Conservation (phyloP, 2,888 invertebrate species). For the Ichneumoninae sp. region DNA sequence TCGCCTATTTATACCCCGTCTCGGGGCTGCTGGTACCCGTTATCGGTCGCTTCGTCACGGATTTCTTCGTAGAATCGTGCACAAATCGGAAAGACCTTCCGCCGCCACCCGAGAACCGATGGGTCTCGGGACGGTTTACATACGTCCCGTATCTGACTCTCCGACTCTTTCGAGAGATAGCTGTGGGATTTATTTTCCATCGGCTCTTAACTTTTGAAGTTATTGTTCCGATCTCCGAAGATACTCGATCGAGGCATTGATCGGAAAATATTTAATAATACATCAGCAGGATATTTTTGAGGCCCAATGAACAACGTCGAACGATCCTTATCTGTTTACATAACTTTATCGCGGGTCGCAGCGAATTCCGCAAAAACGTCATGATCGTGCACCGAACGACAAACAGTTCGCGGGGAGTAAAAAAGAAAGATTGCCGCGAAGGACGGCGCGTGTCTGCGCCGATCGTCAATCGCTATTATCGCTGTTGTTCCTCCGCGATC, state of each 20-base stretch:
- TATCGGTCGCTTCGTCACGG: constrained; percentile 18
- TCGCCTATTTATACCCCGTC: constrained; percentile 64
- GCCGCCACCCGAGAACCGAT: constrained; percentile 11
- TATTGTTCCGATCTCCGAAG: background rate
- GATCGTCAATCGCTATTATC: constrained; percentile 36
- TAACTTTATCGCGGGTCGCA: constrained; percentile 10
- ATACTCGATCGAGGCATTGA: background rate
- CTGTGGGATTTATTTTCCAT: background rate
- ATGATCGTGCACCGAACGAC: constrained; percentile 31
- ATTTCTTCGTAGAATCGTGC: constrained; percentile 44
- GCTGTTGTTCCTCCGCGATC: constrained; percentile 44
- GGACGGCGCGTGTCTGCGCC: constrained; percentile 8
- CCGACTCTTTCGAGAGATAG: background rate
- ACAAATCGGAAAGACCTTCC: constrained; percentile 23
- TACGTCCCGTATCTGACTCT: constrained; percentile 30
- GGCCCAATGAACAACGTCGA: constrained; percentile 9
- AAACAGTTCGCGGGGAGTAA: background rate
- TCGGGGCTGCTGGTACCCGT: background rate
- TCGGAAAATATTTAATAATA: background rate
- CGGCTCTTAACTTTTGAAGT: background rate
- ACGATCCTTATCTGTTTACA: constrained; percentile 27
- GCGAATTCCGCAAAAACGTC: constrained; percentile 14
- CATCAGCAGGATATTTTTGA: constrained; percentile 1
- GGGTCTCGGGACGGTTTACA: background rate
- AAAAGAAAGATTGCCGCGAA: constrained; percentile 14